Evolutionary conservation across 1,140 invertebrate genomes (phyloP), one percentile per base, ranked within the genome.

Genomic region (Parasteatoda tepidariorum): DNA sequence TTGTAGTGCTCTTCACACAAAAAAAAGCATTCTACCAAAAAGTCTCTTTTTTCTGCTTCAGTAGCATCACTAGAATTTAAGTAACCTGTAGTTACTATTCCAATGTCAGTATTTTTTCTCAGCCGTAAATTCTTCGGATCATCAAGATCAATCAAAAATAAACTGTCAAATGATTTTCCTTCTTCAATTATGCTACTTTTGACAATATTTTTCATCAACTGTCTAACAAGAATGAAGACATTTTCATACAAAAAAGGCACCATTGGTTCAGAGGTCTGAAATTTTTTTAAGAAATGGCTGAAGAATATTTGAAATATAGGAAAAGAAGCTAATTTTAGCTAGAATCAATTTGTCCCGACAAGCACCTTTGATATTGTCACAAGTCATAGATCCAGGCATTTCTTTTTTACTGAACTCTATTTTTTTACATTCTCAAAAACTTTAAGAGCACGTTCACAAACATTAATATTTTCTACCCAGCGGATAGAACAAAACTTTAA

Each of bases 361-460:
- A 15, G 57, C 11, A 15, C 6, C 6, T 7, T 11, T 24, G 22
- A 61, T 24, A 24, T 61, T 61, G 11, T 61, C 57, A 61, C 11
- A 61, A 15, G 57, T 61, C 9, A 61, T 22, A 61, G 57, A 61
- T 61, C 6, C 57, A 61, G 57, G 57, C 22, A 61, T 6, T 11
- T 7, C 6, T 24, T 61, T 61, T 61, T 61, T 61, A 24, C 22
- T 61, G 11, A 61, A 6, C 7, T 61, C 57, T 61, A 61, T 61
- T 61, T 61, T 24, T 61, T 61, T 15, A 61, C 22, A 22, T 61
- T 61, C 22, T 24, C 57, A 61, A 61, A 61, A 15, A 61, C 11
- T 61, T 61, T 61, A 6, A 61, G 22, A 61, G 57, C 57, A 61
- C 57, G 57, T 24, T 61, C 57, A 61, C 57, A 61, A 61, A 61